Percentiles rank a stretch among this genome's conserved stretches.
phyloP scores from a whole-genome alignment of 2,888 invertebrate species.

The Romanomermis culicivorax region DNA sequence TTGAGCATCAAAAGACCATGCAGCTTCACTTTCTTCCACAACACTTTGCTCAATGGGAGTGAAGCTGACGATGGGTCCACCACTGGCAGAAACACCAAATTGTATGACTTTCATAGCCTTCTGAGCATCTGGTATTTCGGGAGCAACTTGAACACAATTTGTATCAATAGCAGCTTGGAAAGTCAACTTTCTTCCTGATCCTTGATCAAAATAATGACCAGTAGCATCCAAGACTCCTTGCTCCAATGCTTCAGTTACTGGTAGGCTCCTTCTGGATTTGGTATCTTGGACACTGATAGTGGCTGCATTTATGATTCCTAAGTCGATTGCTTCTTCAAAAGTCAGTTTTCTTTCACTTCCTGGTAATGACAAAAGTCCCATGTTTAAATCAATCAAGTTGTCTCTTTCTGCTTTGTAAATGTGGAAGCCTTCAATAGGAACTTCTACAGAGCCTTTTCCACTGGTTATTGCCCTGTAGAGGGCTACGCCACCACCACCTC shows the following conservation, averaged over 20 bases:
- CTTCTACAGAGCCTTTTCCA: constrained; percentile 37
- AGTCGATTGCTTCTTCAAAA: constrained; percentile 50
- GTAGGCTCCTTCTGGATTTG: constrained; percentile 51
- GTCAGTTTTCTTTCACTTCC: constrained; percentile 61
- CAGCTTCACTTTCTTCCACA: constrained; percentile 23
- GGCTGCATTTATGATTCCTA: constrained; percentile 50
- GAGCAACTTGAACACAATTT: constrained; percentile 19
- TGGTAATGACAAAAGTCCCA: constrained; percentile 62
- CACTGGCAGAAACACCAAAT: constrained; percentile 18
- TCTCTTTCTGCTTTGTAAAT: constrained; percentile 59
- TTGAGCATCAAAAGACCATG: constrained; percentile 43
- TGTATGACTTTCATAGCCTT: constrained; percentile 24
- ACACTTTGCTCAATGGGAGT: constrained; percentile 24
- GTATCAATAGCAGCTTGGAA: constrained; percentile 24
- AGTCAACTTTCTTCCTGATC: constrained; percentile 11
- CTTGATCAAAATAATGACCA: constrained; percentile 16
- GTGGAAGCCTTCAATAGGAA: constrained; percentile 62
- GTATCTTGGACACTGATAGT: constrained; percentile 61
- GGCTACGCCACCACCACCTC: constrained; percentile 22
- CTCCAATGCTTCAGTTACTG: constrained; percentile 60
- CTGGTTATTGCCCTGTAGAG: constrained; percentile 28
- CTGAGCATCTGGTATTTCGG: constrained; percentile 19
- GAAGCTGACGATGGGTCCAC: constrained; percentile 25
- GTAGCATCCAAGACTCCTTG: constrained; percentile 39
- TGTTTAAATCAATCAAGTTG: constrained; percentile 55